Evolutionary conservation across 1,140 invertebrate species (phyloP).

Genomic region (Acromyrmex echinatior): DNA sequence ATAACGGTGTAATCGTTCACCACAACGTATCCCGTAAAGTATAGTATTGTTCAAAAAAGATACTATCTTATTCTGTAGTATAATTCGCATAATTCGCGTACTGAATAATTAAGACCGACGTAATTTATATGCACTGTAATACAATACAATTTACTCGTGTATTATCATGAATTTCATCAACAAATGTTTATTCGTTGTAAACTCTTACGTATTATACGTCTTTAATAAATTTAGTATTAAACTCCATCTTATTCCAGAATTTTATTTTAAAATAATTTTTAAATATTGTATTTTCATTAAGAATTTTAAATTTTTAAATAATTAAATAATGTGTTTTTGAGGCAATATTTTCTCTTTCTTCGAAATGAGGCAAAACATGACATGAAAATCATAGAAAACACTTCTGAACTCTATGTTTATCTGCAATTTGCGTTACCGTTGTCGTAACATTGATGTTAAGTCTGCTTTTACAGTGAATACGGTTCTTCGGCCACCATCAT

Average conservation of each 20-base stretch:
- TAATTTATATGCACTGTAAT: neutral
- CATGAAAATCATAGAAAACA: neutral
- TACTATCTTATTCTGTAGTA: neutral
- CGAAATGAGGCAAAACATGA: neutral
- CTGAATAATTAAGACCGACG: neutral
- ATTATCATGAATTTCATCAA: constrained; percentile 4
- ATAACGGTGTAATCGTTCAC: constrained; percentile 61
- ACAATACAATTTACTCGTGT: neutral
- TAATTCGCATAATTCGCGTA: neutral
- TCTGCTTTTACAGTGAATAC: neutral
- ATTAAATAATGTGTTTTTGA: neutral
- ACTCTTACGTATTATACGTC: neutral
- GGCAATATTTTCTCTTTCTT: neutral
- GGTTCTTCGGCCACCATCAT: constrained; percentile 18
- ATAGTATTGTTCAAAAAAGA: constrained; percentile 44
- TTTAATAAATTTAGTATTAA: neutral
- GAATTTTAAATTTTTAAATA: neutral
- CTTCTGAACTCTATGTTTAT: neutral
- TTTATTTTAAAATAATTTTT: neutral
- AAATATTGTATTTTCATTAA: neutral
- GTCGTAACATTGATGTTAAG: neutral
- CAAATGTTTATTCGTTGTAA: neutral
- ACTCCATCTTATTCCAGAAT: neutral
- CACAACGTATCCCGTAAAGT: neutral
- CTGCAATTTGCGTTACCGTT: constrained; percentile 3